Evolutionary conservation across 2,797 vertebrate species (phyloP), one percentile per base, ranked within the genome.

Genomic region (Enteromius argenteus): DNA sequence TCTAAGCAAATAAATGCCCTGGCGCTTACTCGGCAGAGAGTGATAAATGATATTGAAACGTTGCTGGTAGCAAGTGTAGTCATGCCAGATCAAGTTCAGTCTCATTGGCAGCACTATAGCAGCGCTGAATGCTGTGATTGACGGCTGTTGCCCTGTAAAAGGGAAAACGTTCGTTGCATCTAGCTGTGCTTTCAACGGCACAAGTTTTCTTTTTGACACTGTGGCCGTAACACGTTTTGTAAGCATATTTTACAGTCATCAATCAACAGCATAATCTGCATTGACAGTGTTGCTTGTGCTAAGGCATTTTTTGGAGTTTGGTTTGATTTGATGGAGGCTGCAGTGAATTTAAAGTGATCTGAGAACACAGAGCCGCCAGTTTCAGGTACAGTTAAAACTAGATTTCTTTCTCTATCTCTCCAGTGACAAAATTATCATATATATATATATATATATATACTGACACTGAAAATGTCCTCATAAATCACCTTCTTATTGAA

Each of bases 231-330:
- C 27, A 21, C 27, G 19, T 73, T 73, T 73, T 72, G 37, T 72
- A 72, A 82, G 58, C 71, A 74, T 74, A 53, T 82, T 75, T 82
- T 75, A 82, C 71, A 73, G 44, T 49, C 80, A 80, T 80, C 79
- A 71, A 58, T 80, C 79, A 71, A 58, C 30, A 35, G 51, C 49
- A 21, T 62, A 51, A 82, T 82, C 80, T 82, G 58, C 69, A 27
- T 23, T 74, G 80, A 82, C 80, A 82, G 79, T 21, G 32, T 39
- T 71, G 79, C 79, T 80, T 69, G 49, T 71, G 66, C 68, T 74
- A 74, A 49, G 44, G 80, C 56, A 74, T 74, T 82, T 74, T 58
- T 71, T 58, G 23, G 67, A 60, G 37, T 30, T 30, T 74, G 69
- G 42, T 62, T 67, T 49, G 44, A 67, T 67, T 67, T 67, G 44